Conservation (phyloP, 1,140 invertebrate genomes). For the Drosophila rufa region DNA sequence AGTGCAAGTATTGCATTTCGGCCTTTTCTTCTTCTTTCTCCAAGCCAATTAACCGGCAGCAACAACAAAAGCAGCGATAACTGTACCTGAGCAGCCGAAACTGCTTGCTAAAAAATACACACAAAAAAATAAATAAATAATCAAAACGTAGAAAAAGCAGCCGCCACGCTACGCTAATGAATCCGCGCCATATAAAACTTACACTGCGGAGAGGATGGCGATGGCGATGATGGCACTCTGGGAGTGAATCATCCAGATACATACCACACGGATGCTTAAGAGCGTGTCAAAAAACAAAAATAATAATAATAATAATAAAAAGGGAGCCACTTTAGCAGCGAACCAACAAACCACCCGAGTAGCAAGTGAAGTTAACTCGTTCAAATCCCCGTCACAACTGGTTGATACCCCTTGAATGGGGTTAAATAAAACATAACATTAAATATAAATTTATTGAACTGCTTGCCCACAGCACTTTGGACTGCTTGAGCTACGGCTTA, state of each 20-base stretch:
- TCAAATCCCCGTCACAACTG: neutral
- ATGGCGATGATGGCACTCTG: constrained; percentile 13
- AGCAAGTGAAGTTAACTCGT: constrained; percentile 15
- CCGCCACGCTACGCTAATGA: constrained; percentile 58
- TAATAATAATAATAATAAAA: constrained; percentile 23
- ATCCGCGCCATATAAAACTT: constrained; percentile 39
- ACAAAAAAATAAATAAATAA: constrained; percentile 21
- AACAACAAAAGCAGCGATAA: constrained; percentile 17
- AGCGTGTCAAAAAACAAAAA: constrained; percentile 14
- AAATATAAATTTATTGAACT: neutral
- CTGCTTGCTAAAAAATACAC: constrained; percentile 16
- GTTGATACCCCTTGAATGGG: constrained; percentile 13
- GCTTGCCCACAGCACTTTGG: neutral
- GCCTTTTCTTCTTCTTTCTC: constrained; percentile 29
- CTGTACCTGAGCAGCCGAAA: constrained; percentile 34
- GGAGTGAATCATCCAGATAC: constrained; percentile 58
- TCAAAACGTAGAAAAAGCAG: constrained; percentile 35
- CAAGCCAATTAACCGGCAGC: constrained; percentile 44
- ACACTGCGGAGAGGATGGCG: constrained; percentile 15
- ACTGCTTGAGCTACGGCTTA: no score
- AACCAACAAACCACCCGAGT: constrained; percentile 5
- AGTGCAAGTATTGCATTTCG: constrained; percentile 35
- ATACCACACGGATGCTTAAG: constrained; percentile 23
- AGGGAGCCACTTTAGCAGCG: constrained; percentile 20
- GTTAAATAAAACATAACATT: neutral